Base-by-base conservation (phyloP, 2,797 vertebrate species). In the Bovichtus diacanthus region DNA sequence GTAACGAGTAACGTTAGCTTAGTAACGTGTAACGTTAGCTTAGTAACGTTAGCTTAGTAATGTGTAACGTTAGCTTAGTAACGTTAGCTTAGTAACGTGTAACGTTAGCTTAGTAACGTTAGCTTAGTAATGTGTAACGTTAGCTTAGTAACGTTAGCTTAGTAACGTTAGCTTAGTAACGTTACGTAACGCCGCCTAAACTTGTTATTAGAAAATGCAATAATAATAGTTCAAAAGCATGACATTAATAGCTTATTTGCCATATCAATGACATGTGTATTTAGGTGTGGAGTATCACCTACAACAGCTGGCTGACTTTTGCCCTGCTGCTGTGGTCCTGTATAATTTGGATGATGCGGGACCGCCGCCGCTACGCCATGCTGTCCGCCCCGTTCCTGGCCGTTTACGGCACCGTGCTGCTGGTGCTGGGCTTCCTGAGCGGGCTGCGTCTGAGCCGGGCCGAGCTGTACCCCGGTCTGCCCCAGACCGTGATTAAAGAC, bases 381-480 rank as follows among this genome's bases (percentile, higher is more conserved):
- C 88, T 94, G 71, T 96, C 96, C 7, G 95, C 96, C 12, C 96
- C 95, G 0, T 96, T 96, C 86, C 94, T 98, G 83, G 96, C 96
- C 2, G 63, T 90, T 53, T 94, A 94, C 2, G 89, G 94, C 60
- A 96, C 96, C 12, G 89, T 95, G n/a, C 95, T 97, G 87, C 79
- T 96, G 63, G 65, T 90, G 51, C 88, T 93, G 23, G 93, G 90
- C 31, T 97, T 95, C 71, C 77, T 94, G 39, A 95, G 94, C 23
- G 94, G 93, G 19, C 89, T 96, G 16, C 93, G 93, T 6, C 67
- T 95, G 31, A 93, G 91, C 44, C 93, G 92, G 62, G 84, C 92
- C 5, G 95, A 96, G 87, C 84, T 95, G 43, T 95, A 93, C 81
- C 95, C 95, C 0, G 80, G 82, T 3, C 78, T 96, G 16, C 94